Percentiles rank a stretch among this genome's conserved stretches.
Evolutionary conservation across 2,888 invertebrate species (phyloP).

Genomic region (Nowickia ferox): DNA sequence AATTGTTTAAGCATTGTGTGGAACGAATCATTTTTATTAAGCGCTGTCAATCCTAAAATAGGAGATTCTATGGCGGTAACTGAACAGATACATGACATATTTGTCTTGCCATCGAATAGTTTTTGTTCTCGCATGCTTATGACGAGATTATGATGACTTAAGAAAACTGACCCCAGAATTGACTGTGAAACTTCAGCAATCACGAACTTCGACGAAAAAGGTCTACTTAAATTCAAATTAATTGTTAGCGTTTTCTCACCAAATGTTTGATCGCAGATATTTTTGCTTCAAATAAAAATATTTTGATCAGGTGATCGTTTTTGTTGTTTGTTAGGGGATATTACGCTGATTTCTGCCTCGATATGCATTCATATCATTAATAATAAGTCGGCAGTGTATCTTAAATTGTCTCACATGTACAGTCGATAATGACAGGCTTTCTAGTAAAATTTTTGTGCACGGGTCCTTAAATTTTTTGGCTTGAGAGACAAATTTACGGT

Average conservation of each 20-base stretch:
- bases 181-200: slow-evolving; percentile 62
- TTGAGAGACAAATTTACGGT: too few relatives aligned
- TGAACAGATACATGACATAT: not conserved
- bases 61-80: slow-evolving; percentile 2
- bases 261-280: slow-evolving; percentile 20
- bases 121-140: slow-evolving; percentile 37
- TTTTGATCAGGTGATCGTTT: slow-evolving; percentile 34
- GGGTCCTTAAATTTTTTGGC: slow-evolving; percentile 24
- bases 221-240: slow-evolving; percentile 50
- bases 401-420: slow-evolving; percentile 9
- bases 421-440: slow-evolving; percentile 14
- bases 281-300: slow-evolving; percentile 32
- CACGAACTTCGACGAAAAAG: slow-evolving; percentile 50
- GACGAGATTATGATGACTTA: slow-evolving; percentile 23
- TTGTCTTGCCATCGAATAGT: too few relatives aligned
- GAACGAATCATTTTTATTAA: slow-evolving; percentile 43
- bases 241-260: slow-evolving; percentile 46
- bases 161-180: slow-evolving; percentile 63
- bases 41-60: slow-evolving; percentile 4
- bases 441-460: slow-evolving; percentile 19
- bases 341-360: slow-evolving; percentile 55
- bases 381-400: slow-evolving; percentile 1
- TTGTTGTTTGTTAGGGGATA: slow-evolving; percentile 17
- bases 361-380: too few relatives aligned
- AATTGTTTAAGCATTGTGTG: slow-evolving; percentile 49